Base-by-base conservation (phyloP, 2,888 invertebrate genomes). In the Anoplius nigerrimus region DNA sequence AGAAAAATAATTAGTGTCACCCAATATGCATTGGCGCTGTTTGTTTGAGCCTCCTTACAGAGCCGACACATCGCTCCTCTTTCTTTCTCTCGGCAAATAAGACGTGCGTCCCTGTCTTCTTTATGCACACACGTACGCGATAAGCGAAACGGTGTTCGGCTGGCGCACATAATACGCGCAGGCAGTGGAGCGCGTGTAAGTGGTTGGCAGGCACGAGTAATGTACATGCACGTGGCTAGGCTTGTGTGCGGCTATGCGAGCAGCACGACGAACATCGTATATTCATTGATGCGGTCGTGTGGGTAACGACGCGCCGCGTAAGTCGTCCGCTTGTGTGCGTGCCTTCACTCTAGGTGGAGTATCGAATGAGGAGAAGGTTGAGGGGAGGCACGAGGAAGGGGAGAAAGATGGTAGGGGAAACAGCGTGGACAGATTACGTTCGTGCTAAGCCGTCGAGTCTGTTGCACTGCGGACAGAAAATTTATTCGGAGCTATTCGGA, bases 341-440 rank as follows among this genome's bases (percentile, higher is more conserved):
- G 34, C 34, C 34, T 48, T 48, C 48, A 48, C 48, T 16, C 20
- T 18, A 16, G 27, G 46, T 48, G 62, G 55, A 43, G 68, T 68
- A 51, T 69, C 70, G 72, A 66, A 65, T 56, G 70, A 62, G 60
- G 74, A 68, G 63, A 21, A 68, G 69, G 66, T 67, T 64, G 68
- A 68, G 69, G 72, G 62, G 66, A 34, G 11, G 11, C 34, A 34
- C 34, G 71, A 68, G 70, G 77, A 68, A 65, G 52, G 27, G 59
- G 70, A 55, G 22, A 43, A 52, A 42, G 63, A 21, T 18, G 64
- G 80, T 71, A 59, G 70, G 68, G 62, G 76, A 61, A 71, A 62
- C 64, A 56, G 72, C 59, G 69, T 70, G 69, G 72, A 67, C 65
- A 65, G 54, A 67, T 72, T 65, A 61, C 58, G 75, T 69, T 75